These are phyloP conservation scores for Tapera naevia DNA, from an alignment of 2,797 vertebrate species.

Conservation along the genomic window DNA sequence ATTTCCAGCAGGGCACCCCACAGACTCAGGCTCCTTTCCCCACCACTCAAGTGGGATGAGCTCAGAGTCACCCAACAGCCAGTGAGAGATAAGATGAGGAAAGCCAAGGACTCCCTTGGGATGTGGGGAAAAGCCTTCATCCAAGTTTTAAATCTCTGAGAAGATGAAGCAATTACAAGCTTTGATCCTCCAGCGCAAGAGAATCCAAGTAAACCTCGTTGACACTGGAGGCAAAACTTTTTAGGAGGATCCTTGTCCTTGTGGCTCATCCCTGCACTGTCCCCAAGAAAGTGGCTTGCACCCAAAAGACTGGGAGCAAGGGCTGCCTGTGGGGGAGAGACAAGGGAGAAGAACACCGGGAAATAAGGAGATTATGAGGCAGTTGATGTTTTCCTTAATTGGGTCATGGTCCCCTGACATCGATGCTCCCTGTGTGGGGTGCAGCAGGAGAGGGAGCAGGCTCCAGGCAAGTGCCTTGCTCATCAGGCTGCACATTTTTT, in stretches of 20 bases:
- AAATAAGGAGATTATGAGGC: too few relatives aligned
- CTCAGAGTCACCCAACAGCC: not conserved
- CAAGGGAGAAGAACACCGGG: not conserved
- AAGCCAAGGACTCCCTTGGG: not conserved
- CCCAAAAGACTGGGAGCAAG: not conserved
- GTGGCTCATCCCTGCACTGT: not conserved
- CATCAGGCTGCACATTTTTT: not conserved
- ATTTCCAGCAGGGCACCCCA: not conserved
- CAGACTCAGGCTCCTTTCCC: not conserved
- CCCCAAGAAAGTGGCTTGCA: not conserved
- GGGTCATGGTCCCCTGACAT: not conserved
- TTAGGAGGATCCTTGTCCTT: not conserved
- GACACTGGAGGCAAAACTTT: not conserved
- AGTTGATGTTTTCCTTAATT: not conserved
- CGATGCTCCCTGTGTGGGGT: fast-evolving
- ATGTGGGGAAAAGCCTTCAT: not conserved
- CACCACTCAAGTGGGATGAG: not conserved
- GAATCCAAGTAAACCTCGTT: not conserved
- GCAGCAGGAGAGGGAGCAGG: not conserved
- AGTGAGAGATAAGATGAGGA: not conserved
- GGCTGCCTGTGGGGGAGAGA: fast-evolving
- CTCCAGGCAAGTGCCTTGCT: fast-evolving
- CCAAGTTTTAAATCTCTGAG: not conserved
- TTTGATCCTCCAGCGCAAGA: not conserved
- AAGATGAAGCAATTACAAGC: not conserved